A percentile compares a stretch with the other conserved stretches of the same genome.
Evolutionary conservation across 2,797 vertebrate species (phyloP).

Genomic region (Amblyopsis hoosieri): DNA sequence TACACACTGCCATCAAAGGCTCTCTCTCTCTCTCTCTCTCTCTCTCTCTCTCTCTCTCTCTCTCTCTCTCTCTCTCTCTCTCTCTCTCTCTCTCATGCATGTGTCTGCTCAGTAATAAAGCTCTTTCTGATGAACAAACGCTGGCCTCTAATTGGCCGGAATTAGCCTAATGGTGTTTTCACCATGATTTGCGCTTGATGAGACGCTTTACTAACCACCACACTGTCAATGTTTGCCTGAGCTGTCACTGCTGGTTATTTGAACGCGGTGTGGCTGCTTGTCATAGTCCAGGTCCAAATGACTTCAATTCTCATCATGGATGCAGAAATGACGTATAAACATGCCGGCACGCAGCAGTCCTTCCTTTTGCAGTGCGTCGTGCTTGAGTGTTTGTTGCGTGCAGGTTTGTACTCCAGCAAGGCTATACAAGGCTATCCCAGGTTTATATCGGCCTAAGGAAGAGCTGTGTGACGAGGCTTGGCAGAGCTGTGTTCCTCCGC

Average conservation of each 20-base stretch:
- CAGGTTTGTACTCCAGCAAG: too few relatives aligned
- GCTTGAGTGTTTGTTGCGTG: too few relatives aligned
- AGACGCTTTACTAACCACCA: slow-evolving; percentile 43
- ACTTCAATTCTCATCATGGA: too few relatives aligned
- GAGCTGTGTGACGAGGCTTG: slow-evolving; percentile 27
- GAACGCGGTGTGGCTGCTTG: neutral
- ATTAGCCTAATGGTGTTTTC: slow-evolving; percentile 49
- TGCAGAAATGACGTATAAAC: too few relatives aligned
- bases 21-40: slow-evolving; percentile 18
- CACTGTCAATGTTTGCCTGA: slow-evolving; percentile 28
- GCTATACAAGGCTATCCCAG: neutral
- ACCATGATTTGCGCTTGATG: slow-evolving; percentile 52
- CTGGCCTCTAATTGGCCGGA: slow-evolving; percentile 53
- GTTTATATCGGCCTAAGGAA: neutral
- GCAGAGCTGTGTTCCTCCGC: slow-evolving; percentile 26
- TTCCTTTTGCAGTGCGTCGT: too few relatives aligned
- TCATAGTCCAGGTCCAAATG: too few relatives aligned
- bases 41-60: neutral
- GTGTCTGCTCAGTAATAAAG: slow-evolving; percentile 54
- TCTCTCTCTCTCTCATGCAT: slow-evolving; percentile 11
- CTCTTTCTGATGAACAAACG: slow-evolving; percentile 46
- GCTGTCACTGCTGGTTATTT: slow-evolving; percentile 18
- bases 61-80: too few relatives aligned
- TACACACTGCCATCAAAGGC: slow-evolving; percentile 47
- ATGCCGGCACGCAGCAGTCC: too few relatives aligned